Conservation (phyloP, 2,113 vertebrate species). For the Cynocephalus volans region DNA sequence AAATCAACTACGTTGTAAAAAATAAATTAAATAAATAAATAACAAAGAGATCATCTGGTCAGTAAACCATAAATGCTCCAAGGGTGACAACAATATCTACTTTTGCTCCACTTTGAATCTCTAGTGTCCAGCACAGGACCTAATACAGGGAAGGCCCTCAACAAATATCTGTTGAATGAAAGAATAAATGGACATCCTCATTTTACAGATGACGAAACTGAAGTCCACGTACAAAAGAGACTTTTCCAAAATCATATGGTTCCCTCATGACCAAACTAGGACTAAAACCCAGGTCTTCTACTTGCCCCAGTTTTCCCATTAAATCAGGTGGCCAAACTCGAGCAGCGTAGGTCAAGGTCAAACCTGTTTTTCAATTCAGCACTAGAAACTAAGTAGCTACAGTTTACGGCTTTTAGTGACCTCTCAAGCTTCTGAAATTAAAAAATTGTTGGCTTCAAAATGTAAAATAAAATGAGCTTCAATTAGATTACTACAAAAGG, state of each 20-base stretch:
- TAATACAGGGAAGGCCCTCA: not conserved
- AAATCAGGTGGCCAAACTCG: not conserved
- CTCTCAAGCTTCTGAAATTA: not conserved
- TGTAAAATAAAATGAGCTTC: slow-evolving; percentile 17
- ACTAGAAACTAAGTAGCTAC: not conserved
- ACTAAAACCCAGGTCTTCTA: not conserved
- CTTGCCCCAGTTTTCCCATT: not conserved
- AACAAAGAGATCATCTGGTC: not conserved
- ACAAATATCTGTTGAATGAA: not conserved
- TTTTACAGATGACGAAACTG: not conserved
- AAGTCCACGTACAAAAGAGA: not conserved
- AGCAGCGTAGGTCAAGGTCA: not conserved
- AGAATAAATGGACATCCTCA: not conserved
- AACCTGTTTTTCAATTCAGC: not conserved
- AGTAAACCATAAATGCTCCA: not conserved
- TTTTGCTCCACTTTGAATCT: slow-evolving; percentile 2
- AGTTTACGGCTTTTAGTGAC: not conserved
- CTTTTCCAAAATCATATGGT: not conserved
- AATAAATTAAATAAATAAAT: too few relatives aligned
- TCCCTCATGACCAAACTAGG: not conserved
- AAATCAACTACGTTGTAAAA: too few relatives aligned
- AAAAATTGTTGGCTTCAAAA: not conserved
- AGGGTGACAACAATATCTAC: not conserved
- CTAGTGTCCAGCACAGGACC: not conserved
- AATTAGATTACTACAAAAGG: not conserved